Percentiles rank a stretch among this genome's conserved stretches.
These are phyloP conservation scores for Myopa testacea DNA, from an alignment of 2,888 invertebrate genomes.

Conservation along the genomic window DNA sequence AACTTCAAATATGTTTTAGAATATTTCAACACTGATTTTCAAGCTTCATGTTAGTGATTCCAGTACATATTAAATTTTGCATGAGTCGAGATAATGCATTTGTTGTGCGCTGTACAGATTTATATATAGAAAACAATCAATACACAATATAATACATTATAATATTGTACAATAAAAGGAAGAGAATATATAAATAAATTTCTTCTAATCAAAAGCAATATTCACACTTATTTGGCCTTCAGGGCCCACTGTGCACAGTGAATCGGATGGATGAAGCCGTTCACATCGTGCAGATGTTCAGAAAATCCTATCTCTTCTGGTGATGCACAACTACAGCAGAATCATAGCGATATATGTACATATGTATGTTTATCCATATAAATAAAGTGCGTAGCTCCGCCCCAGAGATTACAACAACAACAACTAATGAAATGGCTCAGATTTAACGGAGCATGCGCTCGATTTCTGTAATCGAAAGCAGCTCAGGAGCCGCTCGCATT, in stretches of 20 bases:
- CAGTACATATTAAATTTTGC: no score
- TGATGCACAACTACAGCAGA: neutral
- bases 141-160: no score
- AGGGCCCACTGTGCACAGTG: conserved; percentile 16
- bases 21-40: no score
- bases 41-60: no score
- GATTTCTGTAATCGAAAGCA: conserved; percentile 12
- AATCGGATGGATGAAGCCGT: neutral
- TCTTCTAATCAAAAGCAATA: neutral
- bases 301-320: conserved; percentile 20
- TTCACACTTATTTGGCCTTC: neutral
- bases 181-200: no score
- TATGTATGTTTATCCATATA: conserved; percentile 41
- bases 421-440: neutral
- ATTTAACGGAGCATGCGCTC: conserved; percentile 32
- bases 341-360: conserved; percentile 41
- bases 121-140: no score
- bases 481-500: neutral
- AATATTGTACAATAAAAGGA: no score
- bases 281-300: conserved; percentile 1
- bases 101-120: no score
- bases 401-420: conserved; percentile 50
- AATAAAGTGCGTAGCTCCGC: conserved; percentile 56
- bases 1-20: no score
- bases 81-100: no score